Conservation (phyloP, 2,113 vertebrate genomes). For the Bubo blakistoni region DNA sequence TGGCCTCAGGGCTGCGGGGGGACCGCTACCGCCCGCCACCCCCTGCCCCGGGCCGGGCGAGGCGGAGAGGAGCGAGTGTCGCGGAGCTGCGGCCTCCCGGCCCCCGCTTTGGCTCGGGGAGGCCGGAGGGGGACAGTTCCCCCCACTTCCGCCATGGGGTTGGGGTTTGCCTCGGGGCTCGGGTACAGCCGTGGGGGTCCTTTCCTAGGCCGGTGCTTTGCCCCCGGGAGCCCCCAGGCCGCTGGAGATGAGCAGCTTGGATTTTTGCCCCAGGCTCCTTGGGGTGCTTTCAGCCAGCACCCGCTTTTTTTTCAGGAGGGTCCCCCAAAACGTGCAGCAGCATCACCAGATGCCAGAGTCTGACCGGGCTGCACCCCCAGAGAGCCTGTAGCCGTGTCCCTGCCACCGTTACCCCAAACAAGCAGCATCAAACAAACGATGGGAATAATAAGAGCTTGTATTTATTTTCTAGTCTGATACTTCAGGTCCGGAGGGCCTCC, state of each 20-base stretch:
- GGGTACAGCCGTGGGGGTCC: not conserved
- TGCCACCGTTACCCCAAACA: not conserved
- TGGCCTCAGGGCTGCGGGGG: not conserved
- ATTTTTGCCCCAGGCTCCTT: not conserved
- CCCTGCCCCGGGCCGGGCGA: not conserved
- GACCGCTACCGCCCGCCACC: not conserved
- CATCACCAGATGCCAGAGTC: not conserved
- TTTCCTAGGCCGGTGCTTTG: too few species aligned
- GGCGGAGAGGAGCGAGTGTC: not conserved
- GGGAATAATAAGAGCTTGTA: not conserved
- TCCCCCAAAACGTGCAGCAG: not conserved
- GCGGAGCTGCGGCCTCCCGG: too few species aligned
- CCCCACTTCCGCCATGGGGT: too few species aligned
- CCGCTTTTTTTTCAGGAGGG: not conserved
- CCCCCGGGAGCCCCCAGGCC: too few species aligned
- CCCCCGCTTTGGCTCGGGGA: too few species aligned
- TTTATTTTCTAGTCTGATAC: not conserved
- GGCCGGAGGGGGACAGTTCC: not conserved
- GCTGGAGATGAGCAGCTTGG: fast-evolving
- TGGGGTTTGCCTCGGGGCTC: not conserved
- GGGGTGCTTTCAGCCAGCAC: not conserved
- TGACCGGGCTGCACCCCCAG: not conserved
- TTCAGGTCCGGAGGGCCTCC: not conserved
- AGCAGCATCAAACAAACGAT: not conserved
- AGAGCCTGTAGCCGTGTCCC: not conserved